A percentile compares a stretch with the other conserved stretches of the same genome.
Evolutionary conservation across 92 coral and sea anemone genomes (phyloP).

Genomic region (Porites cylindrica): DNA sequence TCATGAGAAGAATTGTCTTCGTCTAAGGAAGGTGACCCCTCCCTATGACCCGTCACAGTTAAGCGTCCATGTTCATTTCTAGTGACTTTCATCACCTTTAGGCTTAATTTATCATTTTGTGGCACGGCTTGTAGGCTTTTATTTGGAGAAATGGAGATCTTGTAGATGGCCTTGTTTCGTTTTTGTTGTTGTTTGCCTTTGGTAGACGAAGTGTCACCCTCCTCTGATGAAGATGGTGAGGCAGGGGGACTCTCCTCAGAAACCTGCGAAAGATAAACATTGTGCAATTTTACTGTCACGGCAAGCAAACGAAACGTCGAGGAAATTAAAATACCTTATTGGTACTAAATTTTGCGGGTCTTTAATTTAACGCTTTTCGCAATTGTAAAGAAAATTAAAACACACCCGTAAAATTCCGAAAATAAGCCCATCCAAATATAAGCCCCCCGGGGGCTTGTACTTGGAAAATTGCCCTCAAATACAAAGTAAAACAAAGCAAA

Average conservation of each 20-base stretch:
- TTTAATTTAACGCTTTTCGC: too few relatives aligned
- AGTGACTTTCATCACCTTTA: constrained; percentile 44
- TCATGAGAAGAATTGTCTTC: constrained; percentile 25
- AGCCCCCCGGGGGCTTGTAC: too few relatives aligned
- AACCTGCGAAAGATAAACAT: not conserved
- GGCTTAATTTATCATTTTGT: constrained; percentile 31
- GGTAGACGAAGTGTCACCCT: constrained; percentile 21
- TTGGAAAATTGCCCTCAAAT: too few relatives aligned
- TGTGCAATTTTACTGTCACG: not conserved
- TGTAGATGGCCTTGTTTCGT: constrained; percentile 37
- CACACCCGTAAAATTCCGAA: too few relatives aligned
- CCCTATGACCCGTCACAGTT: constrained; percentile 45
- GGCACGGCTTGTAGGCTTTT: constrained; percentile 29
- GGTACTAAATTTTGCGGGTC: too few relatives aligned
- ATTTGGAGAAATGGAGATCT: constrained; percentile 45
- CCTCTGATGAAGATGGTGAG: constrained; percentile 50
- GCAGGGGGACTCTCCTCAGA: constrained; percentile 47
- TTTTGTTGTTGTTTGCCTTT: constrained; percentile 30
- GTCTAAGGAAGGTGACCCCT: constrained; percentile 48
- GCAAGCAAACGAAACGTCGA: not conserved
- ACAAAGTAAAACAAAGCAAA: too few relatives aligned
- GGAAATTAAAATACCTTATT: not conserved
- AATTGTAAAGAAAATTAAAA: too few relatives aligned
- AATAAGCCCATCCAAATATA: too few relatives aligned
- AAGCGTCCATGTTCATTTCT: constrained; percentile 42